Evolutionary conservation across 2,888 invertebrate genomes (phyloP), one percentile per base, ranked within the genome.

Genomic region (Spatulosminthurus flaviceps): DNA sequence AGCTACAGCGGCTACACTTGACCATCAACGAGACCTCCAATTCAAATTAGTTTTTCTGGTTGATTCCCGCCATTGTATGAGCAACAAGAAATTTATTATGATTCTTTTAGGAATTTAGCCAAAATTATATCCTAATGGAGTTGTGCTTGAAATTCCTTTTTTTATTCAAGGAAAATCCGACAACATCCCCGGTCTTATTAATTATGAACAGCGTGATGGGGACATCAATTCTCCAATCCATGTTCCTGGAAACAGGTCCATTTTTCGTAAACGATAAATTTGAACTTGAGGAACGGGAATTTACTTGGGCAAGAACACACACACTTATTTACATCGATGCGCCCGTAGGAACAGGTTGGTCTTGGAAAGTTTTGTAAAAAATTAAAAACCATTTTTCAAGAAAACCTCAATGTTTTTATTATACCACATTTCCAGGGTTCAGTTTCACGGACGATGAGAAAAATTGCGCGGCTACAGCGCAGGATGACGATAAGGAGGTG

Each of bases 1-100:
- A 71, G 41, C 41, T 41, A 71, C 42, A 71, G 71, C 22, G 71
- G 71, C 16, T 71, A 22, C n/a, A n/a, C n/a, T 42, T 71, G n/a
- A 71, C 71, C n/a, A 21, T 71, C 7, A 71, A 71, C 16, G 71
- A 71, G 22, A 22, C n/a, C 13, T 71, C 1, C 21, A 41, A 71
- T n/a, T 34, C 34, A 21, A 34, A 71, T 41, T 19, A 42, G 1
- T 71, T 71, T 42, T 71, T 71, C 42, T 71, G 71, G 71, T 41
- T 71, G 5, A 42, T 71, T 24, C 71, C 71, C 1, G 71, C 71
- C n/a, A 26, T 42, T 26, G 71, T 71, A 41, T n/a, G n/a, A 34
- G 41, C n/a, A 51, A 51, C 51, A 51, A 51, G 13, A 41, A 41
- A 9, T 9, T 7, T 41, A 41, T 9, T 9, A 9, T 41, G 13